Percentiles rank a stretch among this genome's conserved stretches.
These are phyloP conservation scores for Drosophila sp. DNA, from an alignment of 1,140 invertebrate genomes.

Conservation along the genomic window DNA sequence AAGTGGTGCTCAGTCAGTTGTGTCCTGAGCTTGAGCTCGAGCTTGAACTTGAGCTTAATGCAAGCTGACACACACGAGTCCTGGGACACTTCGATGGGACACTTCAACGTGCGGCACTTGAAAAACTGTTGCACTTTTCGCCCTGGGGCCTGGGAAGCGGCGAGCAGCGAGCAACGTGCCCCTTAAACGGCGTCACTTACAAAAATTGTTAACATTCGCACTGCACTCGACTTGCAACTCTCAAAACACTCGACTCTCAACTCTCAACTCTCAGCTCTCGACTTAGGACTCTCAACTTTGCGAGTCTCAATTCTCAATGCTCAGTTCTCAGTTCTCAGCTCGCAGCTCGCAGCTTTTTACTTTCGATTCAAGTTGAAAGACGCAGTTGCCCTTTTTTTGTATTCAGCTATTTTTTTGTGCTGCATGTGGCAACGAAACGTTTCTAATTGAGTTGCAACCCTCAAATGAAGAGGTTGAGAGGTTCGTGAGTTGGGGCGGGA, in stretches of 20 bases:
- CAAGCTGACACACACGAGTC: conserved; percentile 72
- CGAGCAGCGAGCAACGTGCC: conserved; percentile 16
- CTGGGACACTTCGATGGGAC: conserved; percentile 16
- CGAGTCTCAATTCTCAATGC: conserved; percentile 5
- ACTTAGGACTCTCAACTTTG: conserved; percentile 1
- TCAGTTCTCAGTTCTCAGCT: not conserved
- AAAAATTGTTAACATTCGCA: conserved; percentile 75
- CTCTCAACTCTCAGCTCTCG: not conserved
- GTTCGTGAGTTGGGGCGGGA: not conserved
- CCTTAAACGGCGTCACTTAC: conserved; percentile 77
- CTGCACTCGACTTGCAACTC: conserved; percentile 13
- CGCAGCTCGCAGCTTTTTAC: not conserved
- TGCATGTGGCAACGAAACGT: conserved; percentile 43
- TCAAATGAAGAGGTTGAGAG: not conserved
- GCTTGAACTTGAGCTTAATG: conserved; percentile 65
- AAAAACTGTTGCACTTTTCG: conserved; percentile 77
- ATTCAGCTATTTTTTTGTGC: not conserved
- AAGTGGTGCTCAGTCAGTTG: conserved; percentile 2
- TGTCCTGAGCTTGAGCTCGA: conserved; percentile 46
- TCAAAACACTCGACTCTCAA: conserved; percentile 13
- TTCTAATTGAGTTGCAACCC: conserved; percentile 56
- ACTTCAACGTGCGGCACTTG: conserved; percentile 32
- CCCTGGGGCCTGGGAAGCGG: conserved; percentile 53
- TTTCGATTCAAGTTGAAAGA: conserved; percentile 12
- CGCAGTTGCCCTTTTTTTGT: conserved; percentile 12